Conservation (phyloP, 2,113 vertebrate genomes). For the Otus sunia region DNA sequence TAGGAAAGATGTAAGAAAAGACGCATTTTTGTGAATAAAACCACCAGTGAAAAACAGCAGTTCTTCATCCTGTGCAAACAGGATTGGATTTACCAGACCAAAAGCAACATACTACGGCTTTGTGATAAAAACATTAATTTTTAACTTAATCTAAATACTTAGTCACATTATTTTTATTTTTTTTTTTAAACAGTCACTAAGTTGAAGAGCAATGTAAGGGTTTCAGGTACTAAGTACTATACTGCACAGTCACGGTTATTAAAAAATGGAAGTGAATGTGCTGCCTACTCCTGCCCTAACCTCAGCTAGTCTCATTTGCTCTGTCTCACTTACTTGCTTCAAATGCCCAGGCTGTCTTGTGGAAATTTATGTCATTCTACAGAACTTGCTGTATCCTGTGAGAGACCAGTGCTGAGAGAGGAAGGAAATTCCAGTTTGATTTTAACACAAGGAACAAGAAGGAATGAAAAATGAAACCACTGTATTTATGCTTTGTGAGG, state of each 20-base stretch:
- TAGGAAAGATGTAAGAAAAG: neutral
- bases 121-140: neutral
- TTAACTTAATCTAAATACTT: neutral
- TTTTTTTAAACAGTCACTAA: neutral
- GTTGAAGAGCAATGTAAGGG: neutral
- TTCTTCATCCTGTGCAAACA: neutral
- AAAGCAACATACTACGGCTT: neutral
- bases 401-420: neutral
- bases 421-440: constrained; percentile 29
- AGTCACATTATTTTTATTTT: neutral
- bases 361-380: neutral
- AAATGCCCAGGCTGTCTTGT: neutral
- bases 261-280: neutral
- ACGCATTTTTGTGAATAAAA: neutral
- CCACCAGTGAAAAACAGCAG: neutral
- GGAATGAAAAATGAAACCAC: constrained; percentile 46
- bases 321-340: neutral
- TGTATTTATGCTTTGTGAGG: neutral
- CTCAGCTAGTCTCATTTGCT: neutral
- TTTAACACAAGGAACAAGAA: neutral
- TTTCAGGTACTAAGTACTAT: neutral
- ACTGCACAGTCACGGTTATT: neutral
- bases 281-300: neutral
- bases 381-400: neutral
- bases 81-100: neutral